Conservation (phyloP, 1,140 invertebrate species). For the Protaetia brevitarsis region DNA sequence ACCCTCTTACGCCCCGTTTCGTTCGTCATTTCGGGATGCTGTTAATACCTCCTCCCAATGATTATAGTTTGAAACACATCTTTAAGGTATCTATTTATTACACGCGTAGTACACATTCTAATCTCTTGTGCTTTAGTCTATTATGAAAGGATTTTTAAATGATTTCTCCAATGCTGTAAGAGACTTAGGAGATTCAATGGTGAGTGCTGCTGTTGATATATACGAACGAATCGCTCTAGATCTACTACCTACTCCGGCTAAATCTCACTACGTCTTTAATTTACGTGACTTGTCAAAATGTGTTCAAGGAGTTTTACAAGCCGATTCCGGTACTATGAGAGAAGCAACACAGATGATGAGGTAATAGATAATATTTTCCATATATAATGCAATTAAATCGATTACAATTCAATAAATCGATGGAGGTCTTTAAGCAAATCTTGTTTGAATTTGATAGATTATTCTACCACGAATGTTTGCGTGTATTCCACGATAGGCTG, state of each 20-base stretch:
- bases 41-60: conserved; percentile 69
- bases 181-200: conserved; percentile 66
- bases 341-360: conserved; percentile 62
- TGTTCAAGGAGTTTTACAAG: conserved; percentile 80
- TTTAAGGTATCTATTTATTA: conserved; percentile 58
- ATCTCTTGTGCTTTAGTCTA: conserved; percentile 53
- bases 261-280: conserved; percentile 92
- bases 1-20: conserved; percentile 80
- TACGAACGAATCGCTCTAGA: conserved; percentile 75
- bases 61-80: conserved; percentile 75
- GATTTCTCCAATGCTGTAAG: conserved; percentile 72
- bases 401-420: background rate
- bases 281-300: conserved; percentile 86
- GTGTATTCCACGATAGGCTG: conserved; percentile 88
- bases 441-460: conserved; percentile 54
- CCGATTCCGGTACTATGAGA: conserved; percentile 62
- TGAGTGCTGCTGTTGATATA: conserved; percentile 74
- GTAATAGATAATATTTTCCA: too few relatives aligned
- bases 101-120: conserved; percentile 5
- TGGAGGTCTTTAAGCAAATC: background rate
- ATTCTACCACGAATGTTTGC: conserved; percentile 85
- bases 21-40: conserved; percentile 81
- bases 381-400: too few relatives aligned
- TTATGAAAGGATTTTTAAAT: conserved; percentile 71
- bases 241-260: conserved; percentile 80